A percentile compares a stretch with the other conserved stretches of the same genome.
These are phyloP conservation scores for Orchesella flavescens DNA, from an alignment of 2,888 invertebrate species.

Conservation along the genomic window DNA sequence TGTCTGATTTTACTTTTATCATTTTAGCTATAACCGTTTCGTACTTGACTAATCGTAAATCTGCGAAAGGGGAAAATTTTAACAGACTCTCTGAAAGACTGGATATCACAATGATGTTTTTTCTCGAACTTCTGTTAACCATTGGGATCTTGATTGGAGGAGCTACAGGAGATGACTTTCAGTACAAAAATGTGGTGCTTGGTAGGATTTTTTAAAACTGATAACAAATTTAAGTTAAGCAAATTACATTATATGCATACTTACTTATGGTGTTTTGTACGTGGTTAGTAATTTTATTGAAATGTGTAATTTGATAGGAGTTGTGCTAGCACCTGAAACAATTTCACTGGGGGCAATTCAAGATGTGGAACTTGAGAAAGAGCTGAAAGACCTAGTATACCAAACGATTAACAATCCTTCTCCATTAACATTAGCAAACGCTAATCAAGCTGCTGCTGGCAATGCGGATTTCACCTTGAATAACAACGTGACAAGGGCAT, in stretches of 20 bases:
- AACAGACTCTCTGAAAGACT: too few species aligned
- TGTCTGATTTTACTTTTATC: too few species aligned
- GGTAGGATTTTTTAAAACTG: slow-evolving; percentile 40
- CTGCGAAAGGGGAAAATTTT: too few species aligned
- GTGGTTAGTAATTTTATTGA: too few species aligned
- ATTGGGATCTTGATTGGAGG: neutral
- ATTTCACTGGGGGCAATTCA: slow-evolving; percentile 1
- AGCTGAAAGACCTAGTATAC: slow-evolving; percentile 7
- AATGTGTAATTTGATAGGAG: slow-evolving; percentile 45
- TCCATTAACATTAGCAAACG: neutral
- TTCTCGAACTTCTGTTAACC: too few species aligned
- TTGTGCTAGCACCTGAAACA: slow-evolving; percentile 49
- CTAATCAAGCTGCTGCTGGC: neutral
- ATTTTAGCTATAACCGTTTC: too few species aligned
- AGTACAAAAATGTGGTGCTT: slow-evolving; percentile 52
- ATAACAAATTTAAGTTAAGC: slow-evolving; percentile 17
- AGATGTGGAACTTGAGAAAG: neutral
- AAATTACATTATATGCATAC: too few species aligned
- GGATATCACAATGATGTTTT: too few species aligned
- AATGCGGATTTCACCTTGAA: neutral
- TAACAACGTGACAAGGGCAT: slow-evolving; percentile 29
- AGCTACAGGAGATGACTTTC: slow-evolving; percentile 40
- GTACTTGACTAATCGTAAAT: too few species aligned
- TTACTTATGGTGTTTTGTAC: too few species aligned
- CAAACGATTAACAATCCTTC: slow-evolving; percentile 1